Percentiles rank a stretch among this genome's conserved stretches.
Conservation (phyloP, 2,113 vertebrate species). For the Pipra filicauda region DNA sequence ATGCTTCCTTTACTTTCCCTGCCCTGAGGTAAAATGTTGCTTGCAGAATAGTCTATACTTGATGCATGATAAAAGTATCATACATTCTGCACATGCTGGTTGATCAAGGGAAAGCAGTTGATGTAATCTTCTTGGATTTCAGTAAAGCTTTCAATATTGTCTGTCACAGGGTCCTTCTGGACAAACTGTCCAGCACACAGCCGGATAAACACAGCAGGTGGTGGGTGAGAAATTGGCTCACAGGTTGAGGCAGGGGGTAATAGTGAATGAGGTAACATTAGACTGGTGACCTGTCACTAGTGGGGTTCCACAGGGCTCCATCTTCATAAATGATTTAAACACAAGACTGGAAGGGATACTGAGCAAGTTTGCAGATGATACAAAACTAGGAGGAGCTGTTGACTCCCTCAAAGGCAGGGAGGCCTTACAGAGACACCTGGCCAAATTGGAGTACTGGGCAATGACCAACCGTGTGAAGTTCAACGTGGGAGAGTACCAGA, state of each 20-base stretch:
- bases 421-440: neutral
- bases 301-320: neutral
- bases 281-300: neutral
- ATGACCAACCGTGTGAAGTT: neutral
- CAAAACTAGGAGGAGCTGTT: neutral
- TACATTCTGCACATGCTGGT: neutral
- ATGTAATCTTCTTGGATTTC: neutral
- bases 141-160: neutral
- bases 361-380: neutral
- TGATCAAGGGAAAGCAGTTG: neutral
- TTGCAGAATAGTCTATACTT: neutral
- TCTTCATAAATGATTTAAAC: neutral
- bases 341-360: neutral
- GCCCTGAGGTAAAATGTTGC: neutral
- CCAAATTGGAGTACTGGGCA: neutral
- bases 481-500: neutral
- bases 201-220: neutral
- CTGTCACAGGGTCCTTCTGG: neutral
- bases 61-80: neutral
- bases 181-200: neutral
- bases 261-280: neutral
- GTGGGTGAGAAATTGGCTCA: neutral
- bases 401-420: neutral
- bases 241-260: neutral
- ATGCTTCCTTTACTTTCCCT: neutral